A percentile compares a stretch with the other conserved stretches of the same genome.
phyloP scores from a whole-genome alignment of 2,888 invertebrate genomes.

The Epirrhoe tristata region DNA sequence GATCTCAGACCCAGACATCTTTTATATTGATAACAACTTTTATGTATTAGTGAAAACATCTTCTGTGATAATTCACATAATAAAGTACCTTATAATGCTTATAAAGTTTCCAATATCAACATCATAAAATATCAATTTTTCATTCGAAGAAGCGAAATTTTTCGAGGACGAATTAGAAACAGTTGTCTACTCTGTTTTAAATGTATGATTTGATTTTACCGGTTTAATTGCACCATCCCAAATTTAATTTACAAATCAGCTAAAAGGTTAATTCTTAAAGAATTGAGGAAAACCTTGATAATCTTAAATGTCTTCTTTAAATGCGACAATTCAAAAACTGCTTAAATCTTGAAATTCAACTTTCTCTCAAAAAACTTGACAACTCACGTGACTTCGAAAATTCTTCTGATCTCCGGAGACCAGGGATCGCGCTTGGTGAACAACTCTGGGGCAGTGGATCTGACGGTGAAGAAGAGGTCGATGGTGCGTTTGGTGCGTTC shows the following conservation, averaged over 20 bases:
- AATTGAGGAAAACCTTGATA: conserved; percentile 1
- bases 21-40: too few species aligned
- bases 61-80: too few species aligned
- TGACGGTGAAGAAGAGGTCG: conserved; percentile 85
- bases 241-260: neutral
- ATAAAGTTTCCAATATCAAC: too few species aligned
- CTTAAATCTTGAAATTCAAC: neutral
- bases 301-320: neutral
- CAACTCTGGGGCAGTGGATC: conserved; percentile 86
- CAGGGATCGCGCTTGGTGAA: conserved; percentile 86
- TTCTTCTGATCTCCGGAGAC: conserved; percentile 78
- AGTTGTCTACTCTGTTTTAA: too few species aligned
- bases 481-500: conserved; percentile 85
- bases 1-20: neutral
- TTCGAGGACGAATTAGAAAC: too few species aligned
- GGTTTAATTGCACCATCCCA: neutral
- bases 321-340: neutral
- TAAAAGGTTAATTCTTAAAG: neutral
- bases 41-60: too few species aligned
- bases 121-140: too few species aligned
- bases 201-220: too few species aligned
- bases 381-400: conserved; percentile 85
- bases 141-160: too few species aligned
- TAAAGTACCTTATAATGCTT: too few species aligned
- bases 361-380: neutral